Percentiles rank a stretch among this genome's conserved stretches.
Evolutionary conservation across 2,888 invertebrate genomes (phyloP).

Genomic region (Helicoverpa assulta): DNA sequence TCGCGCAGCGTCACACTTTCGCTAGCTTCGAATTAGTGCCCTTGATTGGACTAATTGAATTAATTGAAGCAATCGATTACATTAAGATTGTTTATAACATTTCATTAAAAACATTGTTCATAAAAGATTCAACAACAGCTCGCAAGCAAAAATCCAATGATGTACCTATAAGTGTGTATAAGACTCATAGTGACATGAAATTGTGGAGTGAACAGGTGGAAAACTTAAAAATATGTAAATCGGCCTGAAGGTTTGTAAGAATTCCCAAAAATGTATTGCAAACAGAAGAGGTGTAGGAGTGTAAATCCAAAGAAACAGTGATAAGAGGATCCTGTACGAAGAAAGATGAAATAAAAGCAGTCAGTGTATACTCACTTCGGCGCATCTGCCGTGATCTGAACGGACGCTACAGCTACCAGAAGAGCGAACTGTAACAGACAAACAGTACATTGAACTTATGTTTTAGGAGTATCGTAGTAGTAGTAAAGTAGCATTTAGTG

Average conservation of each 20-base stretch:
- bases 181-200: not conserved
- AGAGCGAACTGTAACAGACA: constrained; percentile 85
- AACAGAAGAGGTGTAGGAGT: not conserved
- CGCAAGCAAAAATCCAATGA: not conserved
- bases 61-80: not conserved
- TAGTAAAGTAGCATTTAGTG: too few relatives aligned
- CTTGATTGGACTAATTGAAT: constrained; percentile 20
- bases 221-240: not conserved
- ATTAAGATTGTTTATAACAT: not conserved
- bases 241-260: not conserved
- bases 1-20: constrained; percentile 76
- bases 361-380: constrained; percentile 81
- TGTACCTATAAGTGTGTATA: not conserved
- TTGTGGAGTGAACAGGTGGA: not conserved
- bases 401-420: constrained; percentile 85
- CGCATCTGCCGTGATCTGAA: constrained; percentile 82
- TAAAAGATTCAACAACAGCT: not conserved
- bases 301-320: too few relatives aligned
- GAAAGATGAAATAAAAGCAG: not conserved
- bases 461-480: not conserved
- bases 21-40: constrained; percentile 53
- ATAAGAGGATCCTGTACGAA: not conserved
- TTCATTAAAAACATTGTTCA: not conserved
- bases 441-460: constrained; percentile 34
- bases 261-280: not conserved